Evolutionary conservation across 2,113 vertebrate species (phyloP).

Genomic region (Chloropsis cyanopogon): DNA sequence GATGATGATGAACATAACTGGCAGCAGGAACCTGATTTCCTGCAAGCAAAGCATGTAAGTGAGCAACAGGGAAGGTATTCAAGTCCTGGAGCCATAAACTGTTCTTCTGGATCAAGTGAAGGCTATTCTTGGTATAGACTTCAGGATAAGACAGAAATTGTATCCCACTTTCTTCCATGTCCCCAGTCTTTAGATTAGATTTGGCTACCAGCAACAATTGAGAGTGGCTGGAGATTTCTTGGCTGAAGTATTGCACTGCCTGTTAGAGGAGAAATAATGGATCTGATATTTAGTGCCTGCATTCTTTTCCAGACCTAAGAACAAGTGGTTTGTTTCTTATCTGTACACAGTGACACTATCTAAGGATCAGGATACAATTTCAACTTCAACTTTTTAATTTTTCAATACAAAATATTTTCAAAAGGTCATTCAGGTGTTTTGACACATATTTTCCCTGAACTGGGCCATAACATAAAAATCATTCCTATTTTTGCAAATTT

Average conservation of each 20-base stretch:
- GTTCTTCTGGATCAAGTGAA: neutral
- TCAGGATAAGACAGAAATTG: constrained; percentile 4
- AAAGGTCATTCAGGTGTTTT: constrained; percentile 35
- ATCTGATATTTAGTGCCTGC: neutral
- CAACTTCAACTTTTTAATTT: neutral
- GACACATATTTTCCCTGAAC: neutral
- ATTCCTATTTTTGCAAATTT: constrained; percentile 9
- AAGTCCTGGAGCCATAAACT: neutral
- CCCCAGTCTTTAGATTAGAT: constrained; percentile 3
- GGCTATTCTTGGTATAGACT: constrained; percentile 9
- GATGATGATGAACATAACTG: constrained; percentile 3
- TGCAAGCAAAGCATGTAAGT: neutral
- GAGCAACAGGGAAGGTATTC: constrained; percentile 4
- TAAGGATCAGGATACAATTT: neutral
- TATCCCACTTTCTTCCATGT: neutral
- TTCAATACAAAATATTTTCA: neutral
- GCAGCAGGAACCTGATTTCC: constrained; percentile 9
- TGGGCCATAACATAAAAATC: neutral
- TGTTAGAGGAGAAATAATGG: constrained; percentile 3
- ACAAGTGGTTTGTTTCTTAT: constrained; percentile 4
- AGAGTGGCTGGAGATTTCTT: neutral
- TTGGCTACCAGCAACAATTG: neutral
- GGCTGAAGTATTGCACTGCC: neutral
- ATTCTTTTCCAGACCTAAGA: constrained; percentile 11
- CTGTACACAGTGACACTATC: neutral